Percentiles rank a stretch among this genome's conserved stretches.
Evolutionary conservation across 2,113 vertebrate species (phyloP).

Genomic region (Microtus pennsylvanicus): DNA sequence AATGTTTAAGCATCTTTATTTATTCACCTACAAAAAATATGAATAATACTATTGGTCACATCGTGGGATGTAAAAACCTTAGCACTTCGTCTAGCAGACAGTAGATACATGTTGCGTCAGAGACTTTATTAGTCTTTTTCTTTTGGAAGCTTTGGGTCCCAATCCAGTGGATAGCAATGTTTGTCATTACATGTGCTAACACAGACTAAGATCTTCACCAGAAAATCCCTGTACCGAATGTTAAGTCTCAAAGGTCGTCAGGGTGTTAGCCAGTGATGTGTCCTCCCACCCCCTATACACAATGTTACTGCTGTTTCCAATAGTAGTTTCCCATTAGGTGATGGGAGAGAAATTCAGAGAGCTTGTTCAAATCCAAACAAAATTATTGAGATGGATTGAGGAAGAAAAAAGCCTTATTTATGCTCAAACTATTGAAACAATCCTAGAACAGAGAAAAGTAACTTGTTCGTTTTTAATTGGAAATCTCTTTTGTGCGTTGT

Average conservation of each 20-base stretch:
- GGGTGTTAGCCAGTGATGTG: not conserved
- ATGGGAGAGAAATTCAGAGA: slow-evolving; percentile 49
- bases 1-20: not conserved
- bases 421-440: slow-evolving; percentile 35
- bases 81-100: not conserved
- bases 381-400: slow-evolving; percentile 33
- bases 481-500: not conserved
- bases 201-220: not conserved
- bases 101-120: not conserved
- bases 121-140: slow-evolving; percentile 15
- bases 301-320: slow-evolving; percentile 28
- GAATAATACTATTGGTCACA: not conserved
- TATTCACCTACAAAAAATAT: not conserved
- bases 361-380: slow-evolving; percentile 53
- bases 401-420: not conserved
- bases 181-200: not conserved
- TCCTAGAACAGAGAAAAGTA: slow-evolving; percentile 1
- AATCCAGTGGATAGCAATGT: not conserved
- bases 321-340: not conserved
- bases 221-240: not conserved
- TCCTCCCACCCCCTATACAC: not conserved
- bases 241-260: not conserved
- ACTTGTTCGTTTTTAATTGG: slow-evolving; percentile 39
- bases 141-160: not conserved
- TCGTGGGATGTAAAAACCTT: not conserved